Conservation (phyloP, 2,113 vertebrate species). For the Etia nguti region DNA sequence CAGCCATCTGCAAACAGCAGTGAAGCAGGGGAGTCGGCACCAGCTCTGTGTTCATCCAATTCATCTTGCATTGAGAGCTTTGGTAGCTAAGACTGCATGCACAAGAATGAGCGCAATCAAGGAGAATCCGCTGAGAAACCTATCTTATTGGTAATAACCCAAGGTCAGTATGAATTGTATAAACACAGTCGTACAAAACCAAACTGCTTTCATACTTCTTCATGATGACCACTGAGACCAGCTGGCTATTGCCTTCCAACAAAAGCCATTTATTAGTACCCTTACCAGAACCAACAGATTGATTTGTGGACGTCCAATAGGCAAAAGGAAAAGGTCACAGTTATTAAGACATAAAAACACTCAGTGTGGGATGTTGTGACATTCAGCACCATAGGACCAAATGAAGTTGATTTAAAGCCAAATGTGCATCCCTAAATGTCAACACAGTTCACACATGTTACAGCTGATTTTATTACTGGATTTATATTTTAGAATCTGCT, state of each 20-base stretch:
- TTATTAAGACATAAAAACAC: constrained; percentile 49
- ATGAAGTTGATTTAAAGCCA: constrained; percentile 48
- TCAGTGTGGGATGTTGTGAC: constrained; percentile 27
- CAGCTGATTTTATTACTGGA: constrained; percentile 53
- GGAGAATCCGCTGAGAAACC: not conserved
- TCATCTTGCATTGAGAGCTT: not conserved
- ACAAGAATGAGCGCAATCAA: not conserved
- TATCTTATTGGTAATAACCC: constrained; percentile 18
- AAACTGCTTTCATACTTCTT: not conserved
- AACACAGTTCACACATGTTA: constrained; percentile 33
- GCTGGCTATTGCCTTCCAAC: not conserved
- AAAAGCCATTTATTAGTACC: constrained; percentile 31
- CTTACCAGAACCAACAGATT: constrained; percentile 14
- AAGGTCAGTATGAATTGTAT: not conserved
- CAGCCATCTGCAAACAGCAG: not conserved
- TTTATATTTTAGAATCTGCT: constrained; percentile 27
- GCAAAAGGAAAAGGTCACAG: constrained; percentile 49
- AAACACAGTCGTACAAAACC: not conserved
- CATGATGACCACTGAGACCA: not conserved
- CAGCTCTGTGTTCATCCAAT: not conserved
- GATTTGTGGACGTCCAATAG: constrained; percentile 33
- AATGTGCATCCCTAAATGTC: constrained; percentile 54
- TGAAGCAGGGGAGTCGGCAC: not conserved
- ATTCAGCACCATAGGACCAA: constrained; percentile 24
- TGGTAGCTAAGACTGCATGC: not conserved